Evolutionary conservation across 2,888 invertebrate species (phyloP).

Genomic region (Blastobasis adustella): DNA sequence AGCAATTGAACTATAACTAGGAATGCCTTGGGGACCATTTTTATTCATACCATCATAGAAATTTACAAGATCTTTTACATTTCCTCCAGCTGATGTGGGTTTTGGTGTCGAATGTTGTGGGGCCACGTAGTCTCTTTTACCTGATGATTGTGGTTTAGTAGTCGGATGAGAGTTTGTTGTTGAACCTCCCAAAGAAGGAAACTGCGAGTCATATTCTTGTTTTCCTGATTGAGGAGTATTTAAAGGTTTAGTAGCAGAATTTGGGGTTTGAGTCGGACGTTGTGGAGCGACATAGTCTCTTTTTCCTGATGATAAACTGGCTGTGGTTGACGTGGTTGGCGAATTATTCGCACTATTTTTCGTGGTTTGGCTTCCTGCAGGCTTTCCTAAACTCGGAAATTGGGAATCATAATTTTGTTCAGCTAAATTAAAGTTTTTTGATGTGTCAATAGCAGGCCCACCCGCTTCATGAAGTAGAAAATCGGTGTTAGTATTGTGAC

Average conservation of each 20-base stretch:
- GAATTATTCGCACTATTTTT: not conserved
- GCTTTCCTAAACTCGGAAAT: not conserved
- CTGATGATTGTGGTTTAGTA: conserved; percentile 18
- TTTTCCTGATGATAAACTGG: conserved; percentile 16
- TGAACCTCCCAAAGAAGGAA: conserved; percentile 19
- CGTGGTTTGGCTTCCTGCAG: not conserved
- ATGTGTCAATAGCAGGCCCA: conserved; percentile 7
- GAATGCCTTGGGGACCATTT: conserved; percentile 30
- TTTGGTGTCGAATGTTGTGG: conserved; percentile 37
- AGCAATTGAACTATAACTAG: conserved; percentile 56
- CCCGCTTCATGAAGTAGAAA: conserved; percentile 58
- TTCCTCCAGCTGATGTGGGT: conserved; percentile 28
- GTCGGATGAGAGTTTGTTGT: conserved; percentile 3
- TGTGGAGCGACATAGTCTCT: conserved; percentile 28
- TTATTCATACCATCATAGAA: conserved; percentile 46
- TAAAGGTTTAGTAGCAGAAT: not conserved
- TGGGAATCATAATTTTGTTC: not conserved
- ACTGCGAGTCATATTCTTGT: conserved; percentile 28
- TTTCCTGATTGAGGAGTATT: conserved; percentile 17
- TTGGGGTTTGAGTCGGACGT: conserved; percentile 13
- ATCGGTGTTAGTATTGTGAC: conserved; percentile 45
- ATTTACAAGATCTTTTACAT: conserved; percentile 58
- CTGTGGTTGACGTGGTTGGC: not conserved
- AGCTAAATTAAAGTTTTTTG: not conserved
- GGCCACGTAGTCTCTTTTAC: conserved; percentile 49